Evolutionary conservation across 1,140 invertebrate genomes (phyloP).

Genomic region (Temnothorax curvispinosus): DNA sequence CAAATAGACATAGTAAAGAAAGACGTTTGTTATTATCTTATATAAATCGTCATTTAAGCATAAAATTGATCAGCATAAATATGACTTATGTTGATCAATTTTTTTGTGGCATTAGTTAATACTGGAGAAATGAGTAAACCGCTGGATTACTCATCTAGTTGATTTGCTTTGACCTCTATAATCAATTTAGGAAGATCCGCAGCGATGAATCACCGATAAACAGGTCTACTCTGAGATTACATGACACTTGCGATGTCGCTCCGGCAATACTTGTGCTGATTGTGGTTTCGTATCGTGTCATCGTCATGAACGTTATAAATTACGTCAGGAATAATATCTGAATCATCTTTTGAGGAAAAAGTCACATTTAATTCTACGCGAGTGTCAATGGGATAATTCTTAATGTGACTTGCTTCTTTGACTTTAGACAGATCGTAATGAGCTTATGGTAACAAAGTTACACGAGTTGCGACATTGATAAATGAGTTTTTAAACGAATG

Average conservation of each 20-base stretch:
- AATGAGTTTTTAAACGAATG: neutral
- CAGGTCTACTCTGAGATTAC: slow-evolving; percentile 42
- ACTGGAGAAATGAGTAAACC: neutral
- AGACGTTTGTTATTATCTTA: neutral
- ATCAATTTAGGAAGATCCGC: neutral
- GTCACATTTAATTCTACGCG: neutral
- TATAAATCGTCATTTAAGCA: neutral
- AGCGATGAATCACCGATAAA: slow-evolving; percentile 66
- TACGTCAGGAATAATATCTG: neutral
- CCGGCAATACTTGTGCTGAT: neutral
- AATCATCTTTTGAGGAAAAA: slow-evolving; percentile 1
- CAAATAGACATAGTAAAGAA: neutral
- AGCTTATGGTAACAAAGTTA: neutral
- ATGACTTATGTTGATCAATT: slow-evolving; percentile 5
- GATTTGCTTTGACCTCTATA: slow-evolving; percentile 38
- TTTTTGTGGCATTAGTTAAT: slow-evolving; percentile 22
- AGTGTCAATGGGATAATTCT: slow-evolving; percentile 2
- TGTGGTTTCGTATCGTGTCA: slow-evolving; percentile 3
- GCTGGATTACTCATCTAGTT: neutral
- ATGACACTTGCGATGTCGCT: too few relatives aligned
- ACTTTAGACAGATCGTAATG: neutral
- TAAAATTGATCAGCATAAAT: neutral
- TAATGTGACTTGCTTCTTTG: neutral
- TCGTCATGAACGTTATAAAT: slow-evolving; percentile 6
- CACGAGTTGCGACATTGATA: neutral